phyloP scores from a whole-genome alignment of 2,888 invertebrate genomes.

The Metacarcinus magister region DNA sequence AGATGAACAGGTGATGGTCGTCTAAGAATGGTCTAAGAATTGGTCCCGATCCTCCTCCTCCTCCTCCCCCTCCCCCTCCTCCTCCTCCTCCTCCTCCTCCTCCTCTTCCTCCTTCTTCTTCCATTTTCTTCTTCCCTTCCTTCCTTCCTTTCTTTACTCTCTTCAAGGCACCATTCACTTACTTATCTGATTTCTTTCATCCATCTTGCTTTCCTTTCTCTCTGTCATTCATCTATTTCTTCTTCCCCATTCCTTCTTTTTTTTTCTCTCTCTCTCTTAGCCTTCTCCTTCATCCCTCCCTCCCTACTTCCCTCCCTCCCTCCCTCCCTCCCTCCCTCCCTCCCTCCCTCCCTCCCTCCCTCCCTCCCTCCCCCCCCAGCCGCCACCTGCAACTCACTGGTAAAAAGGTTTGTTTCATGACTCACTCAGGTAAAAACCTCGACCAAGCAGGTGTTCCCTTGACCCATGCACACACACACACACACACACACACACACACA shows the following conservation, averaged over 20 bases:
- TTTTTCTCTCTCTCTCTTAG: background rate
- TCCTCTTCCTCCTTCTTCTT: background rate
- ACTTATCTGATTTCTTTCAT: background rate
- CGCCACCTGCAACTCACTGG: conserved; percentile 30
- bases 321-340: background rate
- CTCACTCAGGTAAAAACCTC: conserved; percentile 5
- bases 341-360: background rate
- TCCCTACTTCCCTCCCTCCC: background rate
- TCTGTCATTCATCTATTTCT: background rate
- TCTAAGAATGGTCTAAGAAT: background rate
- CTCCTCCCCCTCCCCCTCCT: background rate
- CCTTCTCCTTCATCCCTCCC: background rate
- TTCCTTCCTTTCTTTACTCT: background rate
- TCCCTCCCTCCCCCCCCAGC: background rate
- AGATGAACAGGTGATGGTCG: background rate
- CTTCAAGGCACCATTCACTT: background rate
- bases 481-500: conserved; percentile 41
- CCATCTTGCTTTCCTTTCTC: background rate
- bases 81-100: background rate
- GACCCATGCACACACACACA: conserved; percentile 38
- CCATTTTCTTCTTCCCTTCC: background rate
- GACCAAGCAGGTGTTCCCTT: conserved; percentile 2
- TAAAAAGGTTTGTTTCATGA: conserved; percentile 32
- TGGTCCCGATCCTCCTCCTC: background rate
- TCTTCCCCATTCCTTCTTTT: background rate